phyloP scores from a whole-genome alignment of 2,113 vertebrate genomes.

The Tretioscincus oriximinensis region DNA sequence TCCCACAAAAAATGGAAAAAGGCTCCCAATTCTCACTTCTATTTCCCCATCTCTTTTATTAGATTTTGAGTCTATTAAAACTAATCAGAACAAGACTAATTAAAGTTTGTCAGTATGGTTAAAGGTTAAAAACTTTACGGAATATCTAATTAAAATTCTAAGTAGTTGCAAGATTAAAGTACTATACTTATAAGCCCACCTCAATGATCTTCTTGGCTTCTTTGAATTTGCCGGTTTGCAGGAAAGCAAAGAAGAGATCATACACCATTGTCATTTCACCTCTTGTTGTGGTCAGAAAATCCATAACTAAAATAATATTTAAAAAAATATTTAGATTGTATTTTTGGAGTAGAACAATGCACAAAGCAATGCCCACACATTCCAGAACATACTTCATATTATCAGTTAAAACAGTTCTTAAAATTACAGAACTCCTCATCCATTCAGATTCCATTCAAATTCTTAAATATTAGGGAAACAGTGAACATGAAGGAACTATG shows the following conservation, averaged over 20 bases:
- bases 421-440: no score
- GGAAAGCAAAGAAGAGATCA: constrained; percentile 92
- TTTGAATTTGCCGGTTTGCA: constrained; percentile 87
- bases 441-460: no score
- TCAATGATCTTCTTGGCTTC: constrained; percentile 96
- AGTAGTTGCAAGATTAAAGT: constrained; percentile 70
- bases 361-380: constrained; percentile 6
- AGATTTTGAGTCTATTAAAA: constrained; percentile 75
- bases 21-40: constrained; percentile 17
- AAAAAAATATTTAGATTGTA: constrained; percentile 29
- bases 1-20: constrained; percentile 66
- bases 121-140: constrained; percentile 74
- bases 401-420: background rate
- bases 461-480: no score
- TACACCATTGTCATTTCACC: constrained; percentile 94
- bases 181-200: constrained; percentile 76
- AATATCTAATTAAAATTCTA: constrained; percentile 77
- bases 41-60: constrained; percentile 33
- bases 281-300: constrained; percentile 83
- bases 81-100: constrained; percentile 76
- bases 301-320: constrained; percentile 78
- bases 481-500: no score
- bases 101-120: constrained; percentile 35
- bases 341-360: background rate
- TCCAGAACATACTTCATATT: background rate